Evolutionary conservation across 2,113 vertebrate genomes (phyloP).

Genomic region (Melanocharis versteri): DNA sequence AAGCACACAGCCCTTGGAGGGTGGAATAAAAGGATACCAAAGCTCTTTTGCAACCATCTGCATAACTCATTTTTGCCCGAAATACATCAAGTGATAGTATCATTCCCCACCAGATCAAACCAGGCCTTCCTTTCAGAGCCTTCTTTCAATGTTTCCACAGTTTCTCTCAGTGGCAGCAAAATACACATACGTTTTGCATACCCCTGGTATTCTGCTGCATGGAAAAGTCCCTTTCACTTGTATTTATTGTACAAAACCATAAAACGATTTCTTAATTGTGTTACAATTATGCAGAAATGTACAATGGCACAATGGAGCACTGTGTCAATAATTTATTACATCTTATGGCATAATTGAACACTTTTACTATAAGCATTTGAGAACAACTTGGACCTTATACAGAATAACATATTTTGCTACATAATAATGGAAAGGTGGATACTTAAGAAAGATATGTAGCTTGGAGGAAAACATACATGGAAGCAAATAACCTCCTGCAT

Average conservation of each 20-base stretch:
- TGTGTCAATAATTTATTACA: conserved; percentile 71
- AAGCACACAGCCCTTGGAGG: not conserved
- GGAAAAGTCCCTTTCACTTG: not conserved
- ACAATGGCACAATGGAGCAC: conserved; percentile 33
- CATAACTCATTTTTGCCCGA: not conserved
- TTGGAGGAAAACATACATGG: conserved; percentile 42
- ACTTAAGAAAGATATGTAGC: conserved; percentile 42
- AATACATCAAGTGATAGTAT: not conserved
- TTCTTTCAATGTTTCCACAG: not conserved
- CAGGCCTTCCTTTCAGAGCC: not conserved
- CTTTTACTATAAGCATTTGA: conserved; percentile 49
- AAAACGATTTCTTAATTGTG: not conserved
- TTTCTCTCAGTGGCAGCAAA: not conserved
- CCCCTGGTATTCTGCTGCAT: not conserved
- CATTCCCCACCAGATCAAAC: not conserved
- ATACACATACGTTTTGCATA: not conserved
- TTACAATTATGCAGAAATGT: conserved; percentile 17
- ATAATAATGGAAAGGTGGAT: conserved; percentile 33
- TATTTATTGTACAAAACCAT: conserved; percentile 38
- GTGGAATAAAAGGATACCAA: not conserved
- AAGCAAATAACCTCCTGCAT: conserved; percentile 39
- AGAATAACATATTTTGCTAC: conserved; percentile 57
- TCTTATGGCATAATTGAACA: conserved; percentile 18
- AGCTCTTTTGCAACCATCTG: not conserved
- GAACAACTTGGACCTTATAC: conserved; percentile 50